A percentile compares a stretch with the other conserved stretches of the same genome.
These are phyloP conservation scores for Muschampia plurimacula DNA, from an alignment of 2,888 invertebrate genomes.

Conservation along the genomic window DNA sequence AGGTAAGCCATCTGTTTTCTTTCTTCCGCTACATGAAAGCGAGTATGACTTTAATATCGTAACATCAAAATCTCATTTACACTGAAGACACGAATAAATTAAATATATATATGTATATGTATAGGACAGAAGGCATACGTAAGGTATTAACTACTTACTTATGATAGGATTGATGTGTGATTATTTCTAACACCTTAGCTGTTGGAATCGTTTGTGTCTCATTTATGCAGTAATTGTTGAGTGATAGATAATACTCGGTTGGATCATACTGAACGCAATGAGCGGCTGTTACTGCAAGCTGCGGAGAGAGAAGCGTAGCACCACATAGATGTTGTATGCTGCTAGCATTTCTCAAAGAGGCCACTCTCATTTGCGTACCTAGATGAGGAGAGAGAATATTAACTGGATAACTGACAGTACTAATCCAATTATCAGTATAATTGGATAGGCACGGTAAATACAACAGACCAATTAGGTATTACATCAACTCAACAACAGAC, in stretches of 20 bases:
- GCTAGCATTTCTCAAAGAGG: slow-evolving; percentile 64
- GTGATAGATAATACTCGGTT: slow-evolving; percentile 57
- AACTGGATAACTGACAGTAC: background rate
- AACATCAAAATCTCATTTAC: background rate
- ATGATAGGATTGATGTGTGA: slow-evolving; percentile 62
- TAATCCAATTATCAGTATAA: no score
- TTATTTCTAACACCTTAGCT: slow-evolving; percentile 59
- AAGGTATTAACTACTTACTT: slow-evolving; percentile 59
- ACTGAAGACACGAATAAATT: background rate
- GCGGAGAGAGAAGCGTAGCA: slow-evolving; percentile 61
- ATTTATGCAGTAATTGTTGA: slow-evolving; percentile 66
- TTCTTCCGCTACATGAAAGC: slow-evolving; percentile 11
- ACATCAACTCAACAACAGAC: background rate
- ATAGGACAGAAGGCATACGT: background rate
- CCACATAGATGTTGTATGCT: slow-evolving; percentile 69
- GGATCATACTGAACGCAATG: slow-evolving; percentile 64
- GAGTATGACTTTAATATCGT: slow-evolving; percentile 3
- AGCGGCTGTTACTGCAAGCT: slow-evolving; percentile 71
- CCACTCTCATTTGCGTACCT: slow-evolving; percentile 67
- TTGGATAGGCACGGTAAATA: background rate
- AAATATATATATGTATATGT: no score
- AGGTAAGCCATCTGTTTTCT: slow-evolving; percentile 20
- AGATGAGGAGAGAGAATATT: background rate
- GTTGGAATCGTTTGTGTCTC: slow-evolving; percentile 48
- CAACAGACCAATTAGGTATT: background rate